Evolutionary conservation across 2,888 invertebrate species (phyloP).

Genomic region (Lucinisca nassula): DNA sequence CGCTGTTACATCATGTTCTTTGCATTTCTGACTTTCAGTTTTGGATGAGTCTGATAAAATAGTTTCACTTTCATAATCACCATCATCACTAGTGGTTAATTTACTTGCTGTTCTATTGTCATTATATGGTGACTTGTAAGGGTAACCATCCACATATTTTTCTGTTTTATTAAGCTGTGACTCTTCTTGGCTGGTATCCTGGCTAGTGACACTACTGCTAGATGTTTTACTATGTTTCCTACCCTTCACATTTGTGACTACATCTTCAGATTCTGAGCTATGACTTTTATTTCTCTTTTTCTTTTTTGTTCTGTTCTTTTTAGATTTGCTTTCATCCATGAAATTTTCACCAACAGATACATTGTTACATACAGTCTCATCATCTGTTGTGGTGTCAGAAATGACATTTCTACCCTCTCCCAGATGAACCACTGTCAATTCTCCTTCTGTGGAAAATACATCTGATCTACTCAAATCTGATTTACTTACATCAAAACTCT

Average conservation of each 20-base stretch:
- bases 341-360: neutral
- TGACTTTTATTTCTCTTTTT: neutral
- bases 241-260: neutral
- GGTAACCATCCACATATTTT: slow-evolving; percentile 1
- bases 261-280: neutral
- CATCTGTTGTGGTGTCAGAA: neutral
- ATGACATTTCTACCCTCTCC: neutral
- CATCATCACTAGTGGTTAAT: neutral
- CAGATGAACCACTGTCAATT: neutral
- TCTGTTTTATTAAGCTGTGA: slow-evolving; percentile 28
- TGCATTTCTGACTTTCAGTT: neutral
- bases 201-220: neutral
- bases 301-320: too few species aligned
- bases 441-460: neutral
- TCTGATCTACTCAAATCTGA: neutral
- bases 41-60: neutral
- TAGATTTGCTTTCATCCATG: neutral
- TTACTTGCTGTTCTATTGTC: neutral
- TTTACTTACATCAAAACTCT: neutral
- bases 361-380: neutral
- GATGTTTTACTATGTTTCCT: neutral
- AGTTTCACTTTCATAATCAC: neutral
- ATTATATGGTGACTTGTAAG: neutral
- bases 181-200: neutral
- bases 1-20: neutral